Conservation (phyloP, 2,797 vertebrate species). For the Phalanger gymnotis region DNA sequence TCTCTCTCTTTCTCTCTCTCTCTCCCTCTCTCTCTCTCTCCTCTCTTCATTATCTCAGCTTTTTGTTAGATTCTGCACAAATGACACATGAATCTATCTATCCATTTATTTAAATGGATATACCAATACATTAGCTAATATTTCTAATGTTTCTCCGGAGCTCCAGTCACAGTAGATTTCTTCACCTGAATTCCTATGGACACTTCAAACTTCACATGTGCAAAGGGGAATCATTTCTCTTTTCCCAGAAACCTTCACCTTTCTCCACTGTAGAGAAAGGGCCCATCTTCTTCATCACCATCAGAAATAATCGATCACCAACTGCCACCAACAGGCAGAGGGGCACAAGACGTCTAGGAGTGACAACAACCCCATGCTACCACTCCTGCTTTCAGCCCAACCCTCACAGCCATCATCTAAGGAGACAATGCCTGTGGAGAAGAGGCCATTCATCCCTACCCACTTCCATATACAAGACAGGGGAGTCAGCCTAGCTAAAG, state of each 20-base stretch:
- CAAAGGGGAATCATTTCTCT: neutral
- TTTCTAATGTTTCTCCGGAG: neutral
- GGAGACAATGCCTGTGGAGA: neutral
- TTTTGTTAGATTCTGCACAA: neutral
- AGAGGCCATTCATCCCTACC: neutral
- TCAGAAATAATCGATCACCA: neutral
- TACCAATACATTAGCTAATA: neutral
- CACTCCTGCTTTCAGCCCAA: neutral
- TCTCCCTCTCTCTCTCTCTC: too few species aligned
- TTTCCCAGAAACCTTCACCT: neutral
- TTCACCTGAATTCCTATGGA: neutral
- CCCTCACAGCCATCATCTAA: neutral
- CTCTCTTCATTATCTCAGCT: neutral
- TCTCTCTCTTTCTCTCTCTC: too few species aligned
- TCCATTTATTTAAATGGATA: neutral
- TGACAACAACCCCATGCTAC: too few species aligned
- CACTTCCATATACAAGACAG: too few species aligned
- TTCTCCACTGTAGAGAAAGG: neutral
- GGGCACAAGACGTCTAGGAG: too few species aligned
- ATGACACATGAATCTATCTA: neutral
- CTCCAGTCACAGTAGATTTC: neutral
- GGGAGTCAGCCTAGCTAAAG: too few species aligned
- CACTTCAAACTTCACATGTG: neutral
- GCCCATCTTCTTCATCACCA: too few species aligned
- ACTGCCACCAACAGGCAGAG: neutral